Conservation (phyloP, 1,140 invertebrate genomes). For the Drosophila elegans region DNA sequence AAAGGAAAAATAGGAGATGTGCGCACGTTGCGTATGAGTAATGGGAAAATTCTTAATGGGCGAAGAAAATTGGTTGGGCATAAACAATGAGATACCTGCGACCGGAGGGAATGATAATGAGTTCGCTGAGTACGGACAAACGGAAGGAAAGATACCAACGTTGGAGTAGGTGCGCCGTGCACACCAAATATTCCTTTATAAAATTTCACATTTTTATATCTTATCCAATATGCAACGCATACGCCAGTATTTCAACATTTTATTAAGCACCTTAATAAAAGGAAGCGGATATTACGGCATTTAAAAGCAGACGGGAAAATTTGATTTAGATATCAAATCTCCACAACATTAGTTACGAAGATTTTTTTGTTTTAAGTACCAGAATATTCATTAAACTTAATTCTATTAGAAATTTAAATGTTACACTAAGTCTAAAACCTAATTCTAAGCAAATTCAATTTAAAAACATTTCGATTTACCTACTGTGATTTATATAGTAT, state of each 20-base stretch:
- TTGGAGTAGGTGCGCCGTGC: conserved; percentile 7
- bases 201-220: conserved; percentile 9
- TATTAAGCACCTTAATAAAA: no score
- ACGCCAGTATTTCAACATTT: neutral
- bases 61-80: conserved; percentile 52
- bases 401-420: no score
- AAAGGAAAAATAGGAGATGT: conserved; percentile 6
- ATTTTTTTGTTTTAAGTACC: neutral
- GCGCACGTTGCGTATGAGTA: conserved; percentile 54
- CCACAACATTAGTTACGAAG: no score
- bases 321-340: neutral
- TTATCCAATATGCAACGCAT: conserved; percentile 3
- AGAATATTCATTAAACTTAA: no score
- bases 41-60: conserved; percentile 58
- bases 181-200: conserved; percentile 34
- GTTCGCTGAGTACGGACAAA: conserved; percentile 18
- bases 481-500: no score
- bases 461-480: no score
- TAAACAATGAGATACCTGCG: conserved; percentile 44
- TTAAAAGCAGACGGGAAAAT: no score
- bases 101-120: conserved; percentile 41
- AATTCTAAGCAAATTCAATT: no score
- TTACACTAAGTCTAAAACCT: no score
- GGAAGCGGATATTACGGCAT: no score
- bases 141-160: neutral